A percentile compares a stretch with the other conserved stretches of the same genome.
Evolutionary conservation across 2,113 vertebrate genomes (phyloP).

Genomic region (Aspidoscelis tigris): DNA sequence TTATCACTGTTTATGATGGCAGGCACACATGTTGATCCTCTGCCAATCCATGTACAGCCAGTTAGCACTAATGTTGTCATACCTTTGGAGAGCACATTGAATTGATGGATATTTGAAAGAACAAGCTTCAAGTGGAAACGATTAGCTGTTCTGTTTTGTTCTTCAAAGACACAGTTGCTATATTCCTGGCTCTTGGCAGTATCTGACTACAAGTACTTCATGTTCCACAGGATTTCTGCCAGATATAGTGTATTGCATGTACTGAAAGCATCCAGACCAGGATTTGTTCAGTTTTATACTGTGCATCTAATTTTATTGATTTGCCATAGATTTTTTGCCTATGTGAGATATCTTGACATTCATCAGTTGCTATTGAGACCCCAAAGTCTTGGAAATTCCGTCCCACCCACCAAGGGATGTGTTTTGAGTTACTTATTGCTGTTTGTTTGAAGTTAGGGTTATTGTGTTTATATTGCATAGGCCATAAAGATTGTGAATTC

Average conservation of each 20-base stretch:
- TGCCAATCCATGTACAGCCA: slow-evolving; percentile 30
- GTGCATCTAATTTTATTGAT: slow-evolving; percentile 61
- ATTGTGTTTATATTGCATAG: neutral
- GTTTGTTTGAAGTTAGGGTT: neutral
- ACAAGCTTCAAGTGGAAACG: slow-evolving; percentile 41
- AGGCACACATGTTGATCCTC: slow-evolving; percentile 25
- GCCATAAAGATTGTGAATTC: no score
- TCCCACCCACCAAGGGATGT: neutral
- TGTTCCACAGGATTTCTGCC: slow-evolving; percentile 63
- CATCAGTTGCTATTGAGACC: neutral
- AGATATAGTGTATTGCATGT: slow-evolving; percentile 68
- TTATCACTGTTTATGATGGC: slow-evolving; percentile 40
- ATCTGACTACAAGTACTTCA: slow-evolving; percentile 60
- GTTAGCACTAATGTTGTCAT: slow-evolving; percentile 46
- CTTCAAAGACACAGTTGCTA: slow-evolving; percentile 61
- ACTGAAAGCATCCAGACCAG: slow-evolving; percentile 66
- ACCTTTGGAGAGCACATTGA: slow-evolving; percentile 62
- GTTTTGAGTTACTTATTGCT: neutral
- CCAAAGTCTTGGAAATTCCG: neutral
- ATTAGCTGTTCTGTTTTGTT: slow-evolving; percentile 63
- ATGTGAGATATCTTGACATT: slow-evolving; percentile 22
- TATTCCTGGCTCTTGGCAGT: slow-evolving; percentile 73
- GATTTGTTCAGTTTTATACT: slow-evolving; percentile 69
- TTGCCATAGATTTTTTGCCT: slow-evolving; percentile 64
- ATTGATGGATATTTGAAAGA: slow-evolving; percentile 52